Percentiles rank a stretch among this genome's conserved stretches.
These are phyloP conservation scores for Cynopterus brachyotis DNA, from an alignment of 2,113 vertebrate species.

Conservation along the genomic window DNA sequence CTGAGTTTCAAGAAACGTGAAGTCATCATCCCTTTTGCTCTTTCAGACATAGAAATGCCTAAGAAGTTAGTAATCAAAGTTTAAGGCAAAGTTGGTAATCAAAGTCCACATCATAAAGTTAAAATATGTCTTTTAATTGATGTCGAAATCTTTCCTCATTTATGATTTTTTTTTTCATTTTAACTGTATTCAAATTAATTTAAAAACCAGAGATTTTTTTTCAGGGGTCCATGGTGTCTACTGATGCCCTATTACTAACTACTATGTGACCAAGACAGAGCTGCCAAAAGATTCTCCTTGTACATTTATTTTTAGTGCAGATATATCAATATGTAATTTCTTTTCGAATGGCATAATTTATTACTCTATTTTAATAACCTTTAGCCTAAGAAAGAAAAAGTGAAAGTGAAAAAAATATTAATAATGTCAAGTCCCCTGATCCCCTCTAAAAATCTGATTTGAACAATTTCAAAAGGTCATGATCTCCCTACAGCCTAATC, in stretches of 20 bases:
- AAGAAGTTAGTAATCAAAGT: not conserved
- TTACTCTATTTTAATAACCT: conserved; percentile 1
- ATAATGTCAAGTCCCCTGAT: not conserved
- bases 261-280: not conserved
- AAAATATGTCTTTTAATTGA: not conserved
- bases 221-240: too few species aligned
- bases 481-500: not conserved
- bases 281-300: not conserved
- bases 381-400: not conserved
- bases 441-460: not conserved
- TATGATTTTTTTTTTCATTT: not conserved
- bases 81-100: not conserved
- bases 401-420: not conserved
- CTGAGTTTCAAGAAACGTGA: not conserved
- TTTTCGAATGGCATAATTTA: conserved; percentile 7
- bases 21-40: not conserved
- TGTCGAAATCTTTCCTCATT: not conserved
- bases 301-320: conserved; percentile 12
- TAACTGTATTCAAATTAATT: not conserved
- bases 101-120: not conserved
- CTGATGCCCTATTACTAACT: not conserved
- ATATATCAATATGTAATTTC: conserved; percentile 34
- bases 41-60: not conserved
- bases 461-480: not conserved
- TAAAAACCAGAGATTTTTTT: not conserved